Percentiles rank a stretch among this genome's conserved stretches.
Conservation (phyloP, 2,797 vertebrate genomes). For the Muscicapa comitata region DNA sequence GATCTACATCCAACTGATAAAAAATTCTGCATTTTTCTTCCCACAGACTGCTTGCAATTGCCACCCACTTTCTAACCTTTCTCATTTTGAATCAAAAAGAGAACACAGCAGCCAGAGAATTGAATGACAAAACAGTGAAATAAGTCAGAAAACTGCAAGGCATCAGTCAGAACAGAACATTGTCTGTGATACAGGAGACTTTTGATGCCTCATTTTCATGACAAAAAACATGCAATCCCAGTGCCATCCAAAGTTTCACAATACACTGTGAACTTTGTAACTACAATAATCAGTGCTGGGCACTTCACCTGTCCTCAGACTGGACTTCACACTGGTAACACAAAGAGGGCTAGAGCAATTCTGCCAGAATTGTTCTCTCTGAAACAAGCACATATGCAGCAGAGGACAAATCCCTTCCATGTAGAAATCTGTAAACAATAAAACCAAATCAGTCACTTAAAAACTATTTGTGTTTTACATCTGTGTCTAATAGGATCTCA, state of each 20-base stretch:
- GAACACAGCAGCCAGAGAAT: background rate
- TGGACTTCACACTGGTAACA: background rate
- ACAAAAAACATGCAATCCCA: background rate
- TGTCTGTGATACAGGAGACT: background rate
- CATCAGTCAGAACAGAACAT: background rate
- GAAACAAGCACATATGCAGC: background rate
- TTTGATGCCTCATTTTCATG: background rate
- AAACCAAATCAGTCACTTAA: background rate
- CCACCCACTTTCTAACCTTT: background rate
- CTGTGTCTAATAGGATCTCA: background rate
- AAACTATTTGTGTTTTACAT: slow-evolving; percentile 23
- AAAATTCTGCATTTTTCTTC: background rate
- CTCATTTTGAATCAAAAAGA: background rate
- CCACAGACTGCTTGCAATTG: background rate
- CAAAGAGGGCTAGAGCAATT: background rate
- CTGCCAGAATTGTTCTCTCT: background rate
- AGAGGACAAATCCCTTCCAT: background rate
- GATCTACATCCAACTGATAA: background rate
- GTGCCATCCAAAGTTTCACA: background rate
- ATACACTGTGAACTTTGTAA: background rate
- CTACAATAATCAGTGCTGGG: background rate
- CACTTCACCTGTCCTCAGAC: background rate
- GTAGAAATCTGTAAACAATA: background rate
- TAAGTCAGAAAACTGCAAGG: background rate
- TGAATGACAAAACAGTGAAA: background rate